Conservation (phyloP, 2,888 invertebrate species). For the Drosophila pegasa region DNA sequence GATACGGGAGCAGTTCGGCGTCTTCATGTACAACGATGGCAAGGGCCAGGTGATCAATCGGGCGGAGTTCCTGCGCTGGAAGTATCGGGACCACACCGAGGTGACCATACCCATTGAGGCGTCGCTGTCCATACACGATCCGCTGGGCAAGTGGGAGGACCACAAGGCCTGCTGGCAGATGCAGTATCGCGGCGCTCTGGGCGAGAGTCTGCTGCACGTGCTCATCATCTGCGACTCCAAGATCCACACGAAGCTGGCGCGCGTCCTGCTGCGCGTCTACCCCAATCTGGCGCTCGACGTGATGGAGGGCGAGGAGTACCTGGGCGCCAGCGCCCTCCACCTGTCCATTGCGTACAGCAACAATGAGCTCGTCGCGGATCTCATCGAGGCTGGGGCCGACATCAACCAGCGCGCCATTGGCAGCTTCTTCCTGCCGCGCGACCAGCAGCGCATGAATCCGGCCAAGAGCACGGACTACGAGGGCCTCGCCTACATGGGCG, state of each 20-base stretch:
- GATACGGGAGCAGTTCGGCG: conserved; percentile 93
- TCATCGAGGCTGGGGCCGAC: conserved; percentile 96
- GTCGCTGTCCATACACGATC: conserved; percentile 93
- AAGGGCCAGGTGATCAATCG: conserved; percentile 93
- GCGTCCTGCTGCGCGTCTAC: conserved; percentile 95
- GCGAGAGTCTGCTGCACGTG: conserved; percentile 97
- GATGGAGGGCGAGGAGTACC: conserved; percentile 98
- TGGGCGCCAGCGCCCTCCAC: conserved; percentile 97
- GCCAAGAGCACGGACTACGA: conserved; percentile 96
- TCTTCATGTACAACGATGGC: conserved; percentile 95
- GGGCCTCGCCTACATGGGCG: conserved; percentile 98
- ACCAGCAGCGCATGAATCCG: conserved; percentile 93
- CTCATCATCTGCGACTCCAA: conserved; percentile 97
- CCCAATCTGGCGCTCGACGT: conserved; percentile 96
- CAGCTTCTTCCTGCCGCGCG: conserved; percentile 97
- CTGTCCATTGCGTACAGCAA: conserved; percentile 98
- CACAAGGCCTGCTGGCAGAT: conserved; percentile 99
- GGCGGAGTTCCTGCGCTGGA: conserved; percentile 95
- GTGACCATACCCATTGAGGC: conserved; percentile 95
- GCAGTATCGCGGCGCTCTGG: conserved; percentile 97
- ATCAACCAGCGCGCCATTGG: conserved; percentile 97
- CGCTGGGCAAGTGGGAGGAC: conserved; percentile 94
- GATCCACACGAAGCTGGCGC: conserved; percentile 89
- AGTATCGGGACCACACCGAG: conserved; percentile 93
- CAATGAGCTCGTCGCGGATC: conserved; percentile 96